Percentiles rank a stretch among this genome's conserved stretches.
These are phyloP conservation scores for Heptranchias perlo DNA, from an alignment of 2,113 vertebrate genomes.

Conservation along the genomic window DNA sequence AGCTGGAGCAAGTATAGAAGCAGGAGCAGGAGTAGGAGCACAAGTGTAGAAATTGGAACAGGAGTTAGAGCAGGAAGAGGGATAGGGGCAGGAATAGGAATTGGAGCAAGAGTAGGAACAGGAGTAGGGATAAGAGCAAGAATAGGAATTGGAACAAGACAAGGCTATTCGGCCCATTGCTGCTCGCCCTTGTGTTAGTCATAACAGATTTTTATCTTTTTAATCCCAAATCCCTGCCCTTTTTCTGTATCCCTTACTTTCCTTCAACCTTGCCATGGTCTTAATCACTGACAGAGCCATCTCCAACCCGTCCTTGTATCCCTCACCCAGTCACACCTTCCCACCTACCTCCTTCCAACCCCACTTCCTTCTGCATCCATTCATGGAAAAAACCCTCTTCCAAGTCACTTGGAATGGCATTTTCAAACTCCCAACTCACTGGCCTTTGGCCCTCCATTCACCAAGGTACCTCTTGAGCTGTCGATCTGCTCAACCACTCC, in stretches of 20 bases:
- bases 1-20: background rate
- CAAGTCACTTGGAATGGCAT: no score
- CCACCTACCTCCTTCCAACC: background rate
- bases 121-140: background rate
- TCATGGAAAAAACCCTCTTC: background rate
- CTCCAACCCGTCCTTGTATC: background rate
- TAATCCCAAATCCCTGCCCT: background rate
- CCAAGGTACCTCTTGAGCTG: background rate
- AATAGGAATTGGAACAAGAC: background rate
- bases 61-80: no score
- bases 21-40: background rate
- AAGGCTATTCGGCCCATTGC: background rate
- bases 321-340: background rate
- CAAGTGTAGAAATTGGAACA: no score
- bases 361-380: background rate
- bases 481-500: no score
- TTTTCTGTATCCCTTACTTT: background rate
- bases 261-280: background rate
- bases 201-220: background rate
- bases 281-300: background rate
- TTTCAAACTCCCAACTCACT: background rate
- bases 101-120: background rate
- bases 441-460: background rate
- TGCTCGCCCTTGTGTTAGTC: background rate
- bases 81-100: background rate